Percentiles rank a stretch among this genome's conserved stretches.
These are phyloP conservation scores for Micromys minutus DNA, from an alignment of 2,113 vertebrate genomes.

Conservation along the genomic window DNA sequence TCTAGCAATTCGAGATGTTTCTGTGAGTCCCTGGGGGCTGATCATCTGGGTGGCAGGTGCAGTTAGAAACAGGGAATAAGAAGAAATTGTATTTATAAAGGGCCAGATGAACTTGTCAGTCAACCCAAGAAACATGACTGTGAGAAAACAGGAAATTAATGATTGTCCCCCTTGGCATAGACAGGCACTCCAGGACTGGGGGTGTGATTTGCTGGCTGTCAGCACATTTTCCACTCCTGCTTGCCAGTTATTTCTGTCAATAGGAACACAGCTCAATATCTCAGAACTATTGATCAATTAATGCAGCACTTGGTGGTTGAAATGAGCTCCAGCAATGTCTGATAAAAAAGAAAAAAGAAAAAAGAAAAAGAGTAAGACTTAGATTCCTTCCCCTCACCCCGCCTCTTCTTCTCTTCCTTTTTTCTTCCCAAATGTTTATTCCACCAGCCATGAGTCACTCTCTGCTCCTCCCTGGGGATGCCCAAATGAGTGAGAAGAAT, in stretches of 20 bases:
- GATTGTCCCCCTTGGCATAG: constrained; percentile 62
- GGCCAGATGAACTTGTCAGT: constrained; percentile 80
- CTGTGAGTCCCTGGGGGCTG: constrained; percentile 55
- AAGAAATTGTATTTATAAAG: constrained; percentile 78
- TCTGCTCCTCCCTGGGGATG: neutral
- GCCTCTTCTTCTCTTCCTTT: neutral
- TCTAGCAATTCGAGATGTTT: constrained; percentile 77
- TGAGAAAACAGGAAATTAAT: constrained; percentile 78
- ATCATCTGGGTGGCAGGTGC: constrained; percentile 79
- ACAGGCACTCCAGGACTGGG: constrained; percentile 39
- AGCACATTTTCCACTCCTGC: constrained; percentile 58
- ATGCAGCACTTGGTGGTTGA: constrained; percentile 25
- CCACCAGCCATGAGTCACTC: neutral
- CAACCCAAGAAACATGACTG: constrained; percentile 73
- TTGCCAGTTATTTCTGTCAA: constrained; percentile 74
- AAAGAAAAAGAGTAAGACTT: constrained; percentile 12
- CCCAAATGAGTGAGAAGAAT: neutral
- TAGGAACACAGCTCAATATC: constrained; percentile 68
- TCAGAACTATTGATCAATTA: constrained; percentile 71
- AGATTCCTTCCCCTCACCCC: neutral
- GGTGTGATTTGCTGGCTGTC: constrained; percentile 65
- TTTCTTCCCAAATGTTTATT: neutral
- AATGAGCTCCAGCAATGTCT: constrained; percentile 35
- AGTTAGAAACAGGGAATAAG: constrained; percentile 68
- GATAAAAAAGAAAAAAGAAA: too few species aligned